phyloP scores from a whole-genome alignment of 2,113 vertebrate species.

The Heteronetta atricapilla region DNA sequence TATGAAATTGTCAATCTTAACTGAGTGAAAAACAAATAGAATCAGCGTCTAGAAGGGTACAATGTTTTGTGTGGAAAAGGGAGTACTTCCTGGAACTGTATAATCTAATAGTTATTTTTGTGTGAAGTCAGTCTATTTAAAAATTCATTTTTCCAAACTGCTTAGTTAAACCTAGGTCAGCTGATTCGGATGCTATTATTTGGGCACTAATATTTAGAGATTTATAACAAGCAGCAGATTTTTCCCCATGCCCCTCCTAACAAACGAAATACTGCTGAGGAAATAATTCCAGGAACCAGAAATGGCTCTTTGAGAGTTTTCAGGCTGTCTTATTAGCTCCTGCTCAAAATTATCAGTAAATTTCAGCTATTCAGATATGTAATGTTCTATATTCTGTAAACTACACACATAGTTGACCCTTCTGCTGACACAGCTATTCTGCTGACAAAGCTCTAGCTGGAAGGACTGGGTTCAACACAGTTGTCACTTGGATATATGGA shows the following conservation, averaged over 20 bases:
- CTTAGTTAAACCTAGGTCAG: neutral
- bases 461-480: neutral
- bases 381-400: neutral
- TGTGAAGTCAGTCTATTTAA: neutral
- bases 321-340: neutral
- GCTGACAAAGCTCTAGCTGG: neutral
- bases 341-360: neutral
- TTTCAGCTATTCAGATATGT: neutral
- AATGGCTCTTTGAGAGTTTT: neutral
- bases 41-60: neutral
- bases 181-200: neutral
- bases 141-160: neutral
- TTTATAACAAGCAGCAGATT: neutral
- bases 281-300: neutral
- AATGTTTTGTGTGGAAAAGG: neutral
- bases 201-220: neutral
- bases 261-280: neutral
- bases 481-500: neutral
- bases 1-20: neutral
- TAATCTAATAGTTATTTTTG: neutral
- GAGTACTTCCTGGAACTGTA: neutral
- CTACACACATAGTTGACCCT: neutral
- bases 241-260: neutral
- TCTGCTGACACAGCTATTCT: neutral
- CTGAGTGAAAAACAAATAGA: neutral